phyloP scores from a whole-genome alignment of 2,797 vertebrate species.

The Syngnathus rostellatus region DNA sequence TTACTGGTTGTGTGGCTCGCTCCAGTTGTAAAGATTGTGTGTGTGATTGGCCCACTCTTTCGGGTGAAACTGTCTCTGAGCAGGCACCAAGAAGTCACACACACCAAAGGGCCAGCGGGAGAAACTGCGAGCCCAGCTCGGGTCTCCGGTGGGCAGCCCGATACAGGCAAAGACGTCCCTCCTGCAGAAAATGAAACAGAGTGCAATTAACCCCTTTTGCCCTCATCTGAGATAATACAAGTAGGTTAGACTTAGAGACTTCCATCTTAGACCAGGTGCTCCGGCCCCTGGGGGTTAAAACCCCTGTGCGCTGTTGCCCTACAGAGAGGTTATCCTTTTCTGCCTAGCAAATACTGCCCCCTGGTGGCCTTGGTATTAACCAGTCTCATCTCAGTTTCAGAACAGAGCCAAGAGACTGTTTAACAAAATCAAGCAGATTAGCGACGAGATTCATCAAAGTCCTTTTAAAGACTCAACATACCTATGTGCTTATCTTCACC shows the following conservation, averaged over 20 bases:
- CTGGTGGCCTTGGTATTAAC: slow-evolving; percentile 70
- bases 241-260: slow-evolving; percentile 5
- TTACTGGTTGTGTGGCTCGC: slow-evolving; percentile 72
- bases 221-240: slow-evolving; percentile 2
- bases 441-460: slow-evolving; percentile 55
- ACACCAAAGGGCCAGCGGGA: slow-evolving; percentile 86
- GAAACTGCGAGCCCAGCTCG: slow-evolving; percentile 81
- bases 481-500: slow-evolving; percentile 51
- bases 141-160: slow-evolving; percentile 85
- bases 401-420: slow-evolving; percentile 40
- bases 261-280: slow-evolving; percentile 13
- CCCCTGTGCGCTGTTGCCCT: slow-evolving; percentile 56
- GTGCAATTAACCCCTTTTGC: not conserved
- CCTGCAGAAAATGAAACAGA: slow-evolving; percentile 55
- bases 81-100: slow-evolving; percentile 84
- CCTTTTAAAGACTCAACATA: slow-evolving; percentile 48
- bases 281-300: slow-evolving; percentile 46
- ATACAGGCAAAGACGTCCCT: slow-evolving; percentile 87
- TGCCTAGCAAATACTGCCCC: slow-evolving; percentile 76
- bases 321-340: slow-evolving; percentile 45
- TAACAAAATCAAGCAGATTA: slow-evolving; percentile 64
- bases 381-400: slow-evolving; percentile 28
- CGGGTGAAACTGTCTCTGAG: slow-evolving; percentile 72
- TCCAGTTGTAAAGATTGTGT: slow-evolving; percentile 87
- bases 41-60: slow-evolving; percentile 78